Evolutionary conservation across 2,888 invertebrate genomes (phyloP).

Genomic region (Catotricha subobsoleta): DNA sequence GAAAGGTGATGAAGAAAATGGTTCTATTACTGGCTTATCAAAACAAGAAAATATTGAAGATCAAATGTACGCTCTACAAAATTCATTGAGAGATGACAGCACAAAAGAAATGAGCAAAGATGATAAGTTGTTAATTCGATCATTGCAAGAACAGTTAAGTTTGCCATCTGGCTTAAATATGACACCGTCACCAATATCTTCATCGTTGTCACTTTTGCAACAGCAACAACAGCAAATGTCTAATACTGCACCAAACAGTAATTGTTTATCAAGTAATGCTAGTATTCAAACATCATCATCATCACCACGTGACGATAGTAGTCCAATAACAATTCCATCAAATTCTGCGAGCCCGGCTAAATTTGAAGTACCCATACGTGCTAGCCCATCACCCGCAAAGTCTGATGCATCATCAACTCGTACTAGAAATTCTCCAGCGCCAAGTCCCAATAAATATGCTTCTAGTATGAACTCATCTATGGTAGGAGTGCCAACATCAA

Average conservation of each 20-base stretch:
- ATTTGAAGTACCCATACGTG: slow-evolving; percentile 35
- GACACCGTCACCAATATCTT: slow-evolving; percentile 28
- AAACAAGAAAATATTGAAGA: background rate
- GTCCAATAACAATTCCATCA: slow-evolving; percentile 27
- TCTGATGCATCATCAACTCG: slow-evolving; percentile 41
- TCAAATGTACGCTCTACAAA: background rate
- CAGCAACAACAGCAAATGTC: slow-evolving; percentile 1
- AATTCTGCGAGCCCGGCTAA: slow-evolving; percentile 31
- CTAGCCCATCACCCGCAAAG: slow-evolving; percentile 40
- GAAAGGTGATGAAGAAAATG: background rate
- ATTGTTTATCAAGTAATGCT: slow-evolving; percentile 10
- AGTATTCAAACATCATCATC: slow-evolving; percentile 15
- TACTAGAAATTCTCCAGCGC: slow-evolving; percentile 33
- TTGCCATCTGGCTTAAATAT: slow-evolving; percentile 29
- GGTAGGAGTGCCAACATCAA: background rate
- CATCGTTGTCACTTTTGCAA: slow-evolving; percentile 16
- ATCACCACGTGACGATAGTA: slow-evolving; percentile 27
- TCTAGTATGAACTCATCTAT: too few relatives aligned
- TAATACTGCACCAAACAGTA: slow-evolving; percentile 12
- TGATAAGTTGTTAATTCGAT: slow-evolving; percentile 21
- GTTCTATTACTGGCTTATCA: background rate
- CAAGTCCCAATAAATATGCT: slow-evolving; percentile 26
- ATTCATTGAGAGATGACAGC: background rate
- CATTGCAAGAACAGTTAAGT: slow-evolving; percentile 26
- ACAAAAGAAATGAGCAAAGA: slow-evolving; percentile 6